Evolutionary conservation across 1,140 invertebrate genomes (phyloP).

Genomic region (Drosophila lowei): DNA sequence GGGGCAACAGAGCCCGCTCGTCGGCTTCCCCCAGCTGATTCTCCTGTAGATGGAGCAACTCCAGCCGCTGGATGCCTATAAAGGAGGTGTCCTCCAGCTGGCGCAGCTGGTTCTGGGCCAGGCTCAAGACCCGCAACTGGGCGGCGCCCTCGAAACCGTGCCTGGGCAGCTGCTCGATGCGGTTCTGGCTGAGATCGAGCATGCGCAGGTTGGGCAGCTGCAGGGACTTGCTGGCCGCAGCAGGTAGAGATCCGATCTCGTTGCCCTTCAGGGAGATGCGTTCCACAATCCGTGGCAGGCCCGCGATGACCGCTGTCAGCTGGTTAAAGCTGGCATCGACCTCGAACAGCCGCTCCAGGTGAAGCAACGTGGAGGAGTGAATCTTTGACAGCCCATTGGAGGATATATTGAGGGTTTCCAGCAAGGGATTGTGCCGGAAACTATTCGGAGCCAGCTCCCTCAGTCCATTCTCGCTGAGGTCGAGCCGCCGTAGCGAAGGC

Average conservation of each 20-base stretch:
- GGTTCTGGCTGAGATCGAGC: constrained; percentile 91
- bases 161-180: constrained; percentile 88
- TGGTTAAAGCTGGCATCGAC: constrained; percentile 91
- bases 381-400: constrained; percentile 87
- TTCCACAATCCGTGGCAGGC: constrained; percentile 90
- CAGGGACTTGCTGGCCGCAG: constrained; percentile 86
- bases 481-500: constrained; percentile 89
- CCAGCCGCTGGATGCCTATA: constrained; percentile 87
- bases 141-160: constrained; percentile 88
- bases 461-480: constrained; percentile 91
- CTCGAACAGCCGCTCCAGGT: constrained; percentile 89
- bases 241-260: constrained; percentile 87
- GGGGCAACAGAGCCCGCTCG: constrained; percentile 87
- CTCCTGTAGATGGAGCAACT: constrained; percentile 90
- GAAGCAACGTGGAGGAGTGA: constrained; percentile 89
- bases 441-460: constrained; percentile 88
- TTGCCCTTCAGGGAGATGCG: constrained; percentile 90
- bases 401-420: constrained; percentile 92
- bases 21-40: constrained; percentile 89
- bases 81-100: constrained; percentile 88
- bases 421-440: constrained; percentile 87
- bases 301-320: constrained; percentile 88
- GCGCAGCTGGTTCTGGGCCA: constrained; percentile 91
- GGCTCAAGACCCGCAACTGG: constrained; percentile 88
- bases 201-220: constrained; percentile 88